These are phyloP conservation scores for Triops cancriformis DNA, from an alignment of 1,140 invertebrate species.

Conservation along the genomic window DNA sequence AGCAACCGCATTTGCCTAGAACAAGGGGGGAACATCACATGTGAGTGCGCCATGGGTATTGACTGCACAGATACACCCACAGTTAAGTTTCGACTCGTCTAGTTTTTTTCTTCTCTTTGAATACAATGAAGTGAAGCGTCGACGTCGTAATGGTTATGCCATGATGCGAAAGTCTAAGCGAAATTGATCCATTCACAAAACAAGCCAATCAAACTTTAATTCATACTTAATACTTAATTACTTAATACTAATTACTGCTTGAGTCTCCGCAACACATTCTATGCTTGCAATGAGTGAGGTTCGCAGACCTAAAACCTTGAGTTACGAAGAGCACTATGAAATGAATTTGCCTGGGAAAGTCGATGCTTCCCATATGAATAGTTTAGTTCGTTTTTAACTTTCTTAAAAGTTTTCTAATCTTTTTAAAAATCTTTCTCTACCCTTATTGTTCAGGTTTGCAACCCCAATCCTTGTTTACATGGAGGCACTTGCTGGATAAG, in stretches of 20 bases:
- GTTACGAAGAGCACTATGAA: too few relatives aligned
- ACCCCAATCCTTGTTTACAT: constrained; percentile 62
- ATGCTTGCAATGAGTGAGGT: too few relatives aligned
- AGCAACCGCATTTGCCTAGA: constrained; percentile 54
- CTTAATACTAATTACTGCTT: too few relatives aligned
- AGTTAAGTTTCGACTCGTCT: background rate
- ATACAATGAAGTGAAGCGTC: too few relatives aligned
- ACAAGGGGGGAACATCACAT: constrained; percentile 59
- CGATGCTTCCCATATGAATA: background rate
- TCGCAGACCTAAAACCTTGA: too few relatives aligned
- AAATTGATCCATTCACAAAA: too few relatives aligned
- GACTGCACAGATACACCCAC: constrained; percentile 35
- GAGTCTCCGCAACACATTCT: too few relatives aligned
- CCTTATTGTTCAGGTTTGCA: constrained; percentile 50
- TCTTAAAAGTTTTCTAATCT: background rate
- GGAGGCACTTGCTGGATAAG: constrained; percentile 66
- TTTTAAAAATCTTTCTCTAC: constrained; percentile 27
- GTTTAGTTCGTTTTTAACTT: background rate
- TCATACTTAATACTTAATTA: too few relatives aligned
- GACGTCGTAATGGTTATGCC: too few relatives aligned
- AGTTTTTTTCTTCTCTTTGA: background rate
- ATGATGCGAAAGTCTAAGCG: too few relatives aligned
- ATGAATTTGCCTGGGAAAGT: too few relatives aligned
- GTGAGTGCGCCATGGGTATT: constrained; percentile 60
- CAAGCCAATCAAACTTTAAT: too few relatives aligned